Conservation (phyloP, 2,888 invertebrate species). For the Xestobium rufovillosum region DNA sequence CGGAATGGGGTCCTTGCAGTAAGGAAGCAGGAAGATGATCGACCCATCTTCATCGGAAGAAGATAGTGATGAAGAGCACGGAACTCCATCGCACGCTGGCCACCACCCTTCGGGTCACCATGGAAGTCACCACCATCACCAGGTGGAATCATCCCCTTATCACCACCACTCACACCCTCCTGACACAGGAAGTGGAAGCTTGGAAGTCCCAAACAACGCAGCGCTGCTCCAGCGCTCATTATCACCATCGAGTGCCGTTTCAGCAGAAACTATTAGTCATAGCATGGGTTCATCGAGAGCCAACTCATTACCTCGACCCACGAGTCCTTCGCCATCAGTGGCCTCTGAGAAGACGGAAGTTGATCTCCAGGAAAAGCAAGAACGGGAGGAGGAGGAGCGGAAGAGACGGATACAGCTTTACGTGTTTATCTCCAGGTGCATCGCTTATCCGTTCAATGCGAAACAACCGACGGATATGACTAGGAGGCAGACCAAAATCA, state of each 20-base stretch:
- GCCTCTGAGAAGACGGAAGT: slow-evolving; percentile 83
- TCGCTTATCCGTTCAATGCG: slow-evolving; percentile 98
- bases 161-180: slow-evolving; percentile 38
- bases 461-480: slow-evolving; percentile 99
- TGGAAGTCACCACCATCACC: slow-evolving; percentile 40
- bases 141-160: slow-evolving; percentile 42
- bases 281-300: slow-evolving; percentile 54
- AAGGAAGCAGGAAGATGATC: slow-evolving; percentile 59
- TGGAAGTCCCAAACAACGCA: slow-evolving; percentile 43
- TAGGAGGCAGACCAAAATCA: slow-evolving; percentile 88
- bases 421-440: slow-evolving; percentile 95
- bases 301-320: slow-evolving; percentile 66
- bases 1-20: slow-evolving; percentile 26
- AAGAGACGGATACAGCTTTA: slow-evolving; percentile 92
- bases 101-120: slow-evolving; percentile 43
- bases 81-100: slow-evolving; percentile 35
- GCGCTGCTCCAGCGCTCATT: slow-evolving; percentile 44
- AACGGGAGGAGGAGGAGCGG: slow-evolving; percentile 92
- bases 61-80: slow-evolving; percentile 86
- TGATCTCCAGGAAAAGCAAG: slow-evolving; percentile 85
- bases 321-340: slow-evolving; percentile 87
- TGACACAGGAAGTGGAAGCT: slow-evolving; percentile 37
- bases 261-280: slow-evolving; percentile 54
- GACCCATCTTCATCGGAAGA: slow-evolving; percentile 95
- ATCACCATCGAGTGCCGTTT: slow-evolving; percentile 54